phyloP scores from a whole-genome alignment of 2,113 vertebrate species.

The Syngnathoides biaculeatus region DNA sequence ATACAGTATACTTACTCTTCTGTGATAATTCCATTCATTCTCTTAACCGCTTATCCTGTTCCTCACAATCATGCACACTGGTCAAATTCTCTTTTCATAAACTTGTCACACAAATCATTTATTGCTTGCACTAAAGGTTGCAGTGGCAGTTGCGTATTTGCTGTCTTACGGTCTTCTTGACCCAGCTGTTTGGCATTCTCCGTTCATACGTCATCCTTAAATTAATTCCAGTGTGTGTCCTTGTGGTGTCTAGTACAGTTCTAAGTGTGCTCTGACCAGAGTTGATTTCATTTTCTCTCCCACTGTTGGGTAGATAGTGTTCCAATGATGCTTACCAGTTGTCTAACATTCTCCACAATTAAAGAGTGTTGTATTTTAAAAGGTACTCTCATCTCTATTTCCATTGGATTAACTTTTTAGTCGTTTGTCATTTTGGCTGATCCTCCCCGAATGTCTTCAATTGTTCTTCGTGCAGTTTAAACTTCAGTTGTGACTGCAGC shows the following conservation, averaged over 20 bases:
- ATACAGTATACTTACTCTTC: too few species aligned
- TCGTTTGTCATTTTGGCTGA: not conserved
- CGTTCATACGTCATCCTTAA: not conserved
- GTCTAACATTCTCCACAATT: not conserved
- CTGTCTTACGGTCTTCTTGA: not conserved
- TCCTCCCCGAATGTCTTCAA: not conserved
- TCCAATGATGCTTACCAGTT: not conserved
- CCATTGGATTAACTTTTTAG: not conserved
- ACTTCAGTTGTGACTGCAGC: not conserved
- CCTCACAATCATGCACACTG: not conserved
- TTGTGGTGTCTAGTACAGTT: not conserved
- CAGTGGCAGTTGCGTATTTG: not conserved
- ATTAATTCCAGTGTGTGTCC: not conserved
- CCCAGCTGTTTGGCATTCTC: constrained; percentile 6
- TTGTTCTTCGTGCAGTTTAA: not conserved
- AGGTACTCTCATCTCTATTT: not conserved
- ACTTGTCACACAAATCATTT: not conserved
- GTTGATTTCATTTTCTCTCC: not conserved
- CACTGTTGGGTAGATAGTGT: not conserved
- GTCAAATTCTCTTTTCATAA: not conserved
- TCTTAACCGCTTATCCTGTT: not conserved
- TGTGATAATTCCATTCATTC: not conserved
- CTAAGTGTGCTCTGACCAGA: not conserved
- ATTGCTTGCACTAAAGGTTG: not conserved
- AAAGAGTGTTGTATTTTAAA: not conserved